Evolutionary conservation across 2,797 vertebrate species (phyloP).

Genomic region (Cryptoblepharus egeriae): DNA sequence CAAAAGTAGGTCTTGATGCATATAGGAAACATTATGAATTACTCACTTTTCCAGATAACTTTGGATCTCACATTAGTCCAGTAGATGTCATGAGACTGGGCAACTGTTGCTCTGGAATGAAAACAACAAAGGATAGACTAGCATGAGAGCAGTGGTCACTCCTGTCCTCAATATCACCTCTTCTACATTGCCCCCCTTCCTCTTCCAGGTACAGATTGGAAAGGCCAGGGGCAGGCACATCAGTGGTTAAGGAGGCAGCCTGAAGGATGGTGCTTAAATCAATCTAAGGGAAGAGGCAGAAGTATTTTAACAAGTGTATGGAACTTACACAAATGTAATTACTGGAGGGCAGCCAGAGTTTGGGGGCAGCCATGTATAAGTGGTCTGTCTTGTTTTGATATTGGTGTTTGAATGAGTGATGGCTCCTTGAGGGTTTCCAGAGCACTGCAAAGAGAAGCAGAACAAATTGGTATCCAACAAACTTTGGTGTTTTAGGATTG

Average conservation of each 20-base stretch:
- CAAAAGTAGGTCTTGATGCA: background rate
- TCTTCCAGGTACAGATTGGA: too few relatives aligned
- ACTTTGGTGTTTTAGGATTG: background rate
- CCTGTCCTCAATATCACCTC: too few relatives aligned
- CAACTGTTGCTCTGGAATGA: slow-evolving; percentile 72
- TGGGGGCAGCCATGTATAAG: slow-evolving; percentile 72
- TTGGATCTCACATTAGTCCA: slow-evolving; percentile 76
- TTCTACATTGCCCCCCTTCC: too few relatives aligned
- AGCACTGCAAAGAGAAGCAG: slow-evolving; percentile 61
- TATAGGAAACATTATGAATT: background rate
- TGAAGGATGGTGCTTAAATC: background rate
- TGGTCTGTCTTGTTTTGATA: slow-evolving; percentile 67
- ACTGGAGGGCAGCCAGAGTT: background rate
- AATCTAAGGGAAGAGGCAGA: background rate
- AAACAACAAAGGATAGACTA: background rate
- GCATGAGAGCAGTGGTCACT: too few relatives aligned
- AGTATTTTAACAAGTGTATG: background rate
- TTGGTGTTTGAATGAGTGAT: slow-evolving; percentile 76
- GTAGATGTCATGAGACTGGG: slow-evolving; percentile 66
- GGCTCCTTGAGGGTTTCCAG: slow-evolving; percentile 67
- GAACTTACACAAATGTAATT: slow-evolving; percentile 71
- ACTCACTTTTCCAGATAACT: slow-evolving; percentile 61
- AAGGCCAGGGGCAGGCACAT: too few relatives aligned
- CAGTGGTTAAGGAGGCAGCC: too few relatives aligned
- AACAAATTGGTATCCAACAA: background rate